Percentiles rank a stretch among this genome's conserved stretches.
These are phyloP conservation scores for Lamellibrachia columna DNA, from an alignment of 2,888 invertebrate genomes.

Conservation along the genomic window DNA sequence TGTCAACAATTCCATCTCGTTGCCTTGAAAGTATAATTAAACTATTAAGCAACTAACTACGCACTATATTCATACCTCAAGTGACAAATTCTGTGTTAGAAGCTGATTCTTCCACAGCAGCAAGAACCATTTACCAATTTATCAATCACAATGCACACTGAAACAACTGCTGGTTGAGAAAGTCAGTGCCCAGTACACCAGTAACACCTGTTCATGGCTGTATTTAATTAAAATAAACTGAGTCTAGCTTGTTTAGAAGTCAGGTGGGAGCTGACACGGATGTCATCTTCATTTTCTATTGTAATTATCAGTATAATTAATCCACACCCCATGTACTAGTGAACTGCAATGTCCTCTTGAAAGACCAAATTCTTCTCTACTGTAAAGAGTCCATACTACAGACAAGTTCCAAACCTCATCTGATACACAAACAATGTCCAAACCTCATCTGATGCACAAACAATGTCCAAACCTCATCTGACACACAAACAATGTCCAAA, in stretches of 20 bases:
- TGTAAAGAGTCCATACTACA: no score
- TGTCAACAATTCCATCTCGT: background rate
- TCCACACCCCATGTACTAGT: background rate
- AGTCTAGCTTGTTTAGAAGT: background rate
- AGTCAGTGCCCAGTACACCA: background rate
- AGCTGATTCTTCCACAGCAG: background rate
- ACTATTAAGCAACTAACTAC: background rate
- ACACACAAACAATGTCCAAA: no score
- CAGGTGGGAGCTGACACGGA: background rate
- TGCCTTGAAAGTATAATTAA: background rate
- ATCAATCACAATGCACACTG: background rate
- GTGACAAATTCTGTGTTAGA: background rate
- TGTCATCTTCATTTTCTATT: background rate
- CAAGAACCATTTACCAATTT: background rate
- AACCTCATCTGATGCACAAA: no score
- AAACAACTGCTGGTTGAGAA: background rate
- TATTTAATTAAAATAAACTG: constrained; percentile 10
- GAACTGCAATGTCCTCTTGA: no score
- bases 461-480: no score
- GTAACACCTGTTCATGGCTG: background rate
- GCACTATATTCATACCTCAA: background rate
- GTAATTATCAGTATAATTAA: background rate
- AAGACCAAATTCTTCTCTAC: no score
- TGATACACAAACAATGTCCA: no score
- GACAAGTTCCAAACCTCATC: no score